Evolutionary conservation across 2,888 invertebrate genomes (phyloP), one percentile per base, ranked within the genome.

Genomic region (Cerceris ruficornis): DNA sequence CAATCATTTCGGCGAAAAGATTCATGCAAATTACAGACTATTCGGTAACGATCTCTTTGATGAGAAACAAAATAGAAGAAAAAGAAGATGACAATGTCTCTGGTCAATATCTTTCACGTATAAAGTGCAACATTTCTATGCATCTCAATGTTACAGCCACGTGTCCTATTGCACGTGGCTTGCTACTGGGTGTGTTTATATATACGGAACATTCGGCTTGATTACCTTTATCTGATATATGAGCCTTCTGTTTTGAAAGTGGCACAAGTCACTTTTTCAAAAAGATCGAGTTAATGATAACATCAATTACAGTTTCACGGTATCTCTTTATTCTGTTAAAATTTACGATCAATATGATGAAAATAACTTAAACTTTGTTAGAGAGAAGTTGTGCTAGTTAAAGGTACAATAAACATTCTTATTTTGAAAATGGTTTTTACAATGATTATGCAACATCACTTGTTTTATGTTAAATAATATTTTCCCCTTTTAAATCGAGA

Each of bases 91-190:
- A 49, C 13, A 60, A 43, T 60, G 60, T 50, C 14, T 72, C 55
- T 67, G 68, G 42, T 41, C 64, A 77, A 60, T 65, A 68, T 68
- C 55, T 68, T 68, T 68, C 72, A 55, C 68, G 50, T 49, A 28
- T 28, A 55, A 68, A 65, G 43, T 72, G 72, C 50, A 68, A 71
- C 14, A 52, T 69, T 57, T 77, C 46, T 54, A 55, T n/a, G 55
- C 54, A 57, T 71, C 60, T 60, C 72, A 14, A 77, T 71, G 59
- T 77, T 59, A 70, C 14, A 39, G 50, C 39, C 60, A 52, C 55
- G 50, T 72, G 76, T 54, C 15, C 64, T 9, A 9, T 9, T 8
- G 39, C 68, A 43, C 43, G 54, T 43, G 49, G 15, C 15, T 6
- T 2, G 15, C 39, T n/a, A 66, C 14, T 55, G 46, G 54, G 50